A percentile compares a stretch with the other conserved stretches of the same genome.
Evolutionary conservation across 2,113 vertebrate species (phyloP).

Genomic region (Galbula dea): DNA sequence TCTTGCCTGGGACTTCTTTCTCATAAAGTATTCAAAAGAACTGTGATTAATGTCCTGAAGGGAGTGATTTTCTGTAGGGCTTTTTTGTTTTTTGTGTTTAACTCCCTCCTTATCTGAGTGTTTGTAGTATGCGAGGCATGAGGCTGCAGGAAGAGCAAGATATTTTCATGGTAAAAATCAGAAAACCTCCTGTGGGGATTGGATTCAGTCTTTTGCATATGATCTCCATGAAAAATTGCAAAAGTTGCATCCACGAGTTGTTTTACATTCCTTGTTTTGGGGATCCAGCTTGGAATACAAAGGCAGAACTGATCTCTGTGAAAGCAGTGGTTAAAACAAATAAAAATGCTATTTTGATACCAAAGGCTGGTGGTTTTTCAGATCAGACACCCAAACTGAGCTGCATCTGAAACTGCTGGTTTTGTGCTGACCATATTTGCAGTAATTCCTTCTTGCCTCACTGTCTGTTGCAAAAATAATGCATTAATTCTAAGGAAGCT

Average conservation of each 20-base stretch:
- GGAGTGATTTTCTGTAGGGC: rapidly evolving
- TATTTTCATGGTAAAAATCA: not conserved
- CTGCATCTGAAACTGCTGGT: not conserved
- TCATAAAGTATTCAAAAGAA: not conserved
- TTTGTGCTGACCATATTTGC: not conserved
- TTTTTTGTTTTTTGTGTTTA: not conserved
- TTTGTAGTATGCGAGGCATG: not conserved
- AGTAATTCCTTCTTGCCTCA: not conserved
- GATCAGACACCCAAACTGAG: not conserved
- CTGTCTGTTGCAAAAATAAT: not conserved
- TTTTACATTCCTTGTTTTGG: not conserved
- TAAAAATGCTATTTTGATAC: not conserved
- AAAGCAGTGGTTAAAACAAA: not conserved
- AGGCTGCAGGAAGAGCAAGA: not conserved
- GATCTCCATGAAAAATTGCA: not conserved
- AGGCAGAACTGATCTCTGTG: not conserved
- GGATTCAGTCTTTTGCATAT: not conserved
- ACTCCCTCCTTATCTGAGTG: not conserved
- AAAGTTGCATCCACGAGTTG: not conserved
- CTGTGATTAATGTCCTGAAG: not conserved
- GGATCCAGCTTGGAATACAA: not conserved
- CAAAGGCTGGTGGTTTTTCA: not conserved
- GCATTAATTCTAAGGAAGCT: not conserved
- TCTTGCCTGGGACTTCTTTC: not conserved
- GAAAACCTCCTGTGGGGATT: not conserved